These are phyloP conservation scores for Kradibia gibbosae DNA, from an alignment of 1,140 invertebrate species.

Conservation along the genomic window DNA sequence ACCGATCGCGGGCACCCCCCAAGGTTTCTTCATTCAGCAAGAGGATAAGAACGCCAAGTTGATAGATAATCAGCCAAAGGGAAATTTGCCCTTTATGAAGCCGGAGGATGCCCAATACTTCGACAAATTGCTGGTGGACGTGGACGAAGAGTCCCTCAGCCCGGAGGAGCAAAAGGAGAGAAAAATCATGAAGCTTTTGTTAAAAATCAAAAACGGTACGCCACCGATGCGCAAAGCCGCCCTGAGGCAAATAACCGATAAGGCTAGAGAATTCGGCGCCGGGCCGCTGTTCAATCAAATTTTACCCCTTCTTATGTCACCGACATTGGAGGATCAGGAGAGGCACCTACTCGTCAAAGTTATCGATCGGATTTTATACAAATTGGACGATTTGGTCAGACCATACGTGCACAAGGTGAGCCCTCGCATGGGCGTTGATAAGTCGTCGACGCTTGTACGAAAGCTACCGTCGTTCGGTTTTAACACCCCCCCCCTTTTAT, in stretches of 20 bases:
- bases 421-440: constrained; percentile 1
- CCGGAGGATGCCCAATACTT: constrained; percentile 99
- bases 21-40: constrained; percentile 96
- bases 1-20: constrained; percentile 92
- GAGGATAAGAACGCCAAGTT: constrained; percentile 90
- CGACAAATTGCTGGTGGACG: constrained; percentile 97
- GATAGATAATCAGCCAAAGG: constrained; percentile 97
- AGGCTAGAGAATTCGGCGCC: constrained; percentile 97
- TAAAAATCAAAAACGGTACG: constrained; percentile 99
- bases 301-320: constrained; percentile 98
- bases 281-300: constrained; percentile 99
- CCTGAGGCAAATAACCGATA: constrained; percentile 97
- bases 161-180: constrained; percentile 98
- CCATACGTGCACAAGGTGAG: constrained; percentile 98
- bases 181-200: constrained; percentile 98
- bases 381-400: constrained; percentile 97
- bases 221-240: constrained; percentile 99
- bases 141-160: constrained; percentile 95
- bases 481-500: constrained; percentile 55
- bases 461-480: no score
- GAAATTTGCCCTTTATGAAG: constrained; percentile 98
- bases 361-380: constrained; percentile 98
- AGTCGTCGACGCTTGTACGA: no score
- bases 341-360: constrained; percentile 99
- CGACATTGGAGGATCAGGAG: constrained; percentile 99